A percentile compares a stretch with the other conserved stretches of the same genome.
Conservation (phyloP, 1,140 invertebrate genomes). For the Drosophila parabipectinata region DNA sequence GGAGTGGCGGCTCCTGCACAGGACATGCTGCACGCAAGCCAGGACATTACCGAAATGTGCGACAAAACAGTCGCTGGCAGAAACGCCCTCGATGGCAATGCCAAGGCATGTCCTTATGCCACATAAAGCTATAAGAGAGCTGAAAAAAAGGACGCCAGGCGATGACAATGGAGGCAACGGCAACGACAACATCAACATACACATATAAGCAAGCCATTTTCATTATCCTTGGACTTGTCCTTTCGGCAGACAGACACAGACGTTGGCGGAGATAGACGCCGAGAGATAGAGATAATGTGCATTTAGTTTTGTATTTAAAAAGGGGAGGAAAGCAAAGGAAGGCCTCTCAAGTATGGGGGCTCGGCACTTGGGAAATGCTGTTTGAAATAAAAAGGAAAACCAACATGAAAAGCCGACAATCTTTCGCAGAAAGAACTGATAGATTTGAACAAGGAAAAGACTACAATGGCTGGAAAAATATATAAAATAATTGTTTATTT, state of each 20-base stretch:
- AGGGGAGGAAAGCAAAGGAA: conserved; percentile 23
- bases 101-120: conserved; percentile 31
- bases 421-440: neutral
- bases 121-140: conserved; percentile 12
- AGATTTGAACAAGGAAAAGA: neutral
- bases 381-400: conserved; percentile 2
- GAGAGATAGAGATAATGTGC: conserved; percentile 44
- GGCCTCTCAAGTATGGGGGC: conserved; percentile 30
- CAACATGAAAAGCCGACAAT: neutral
- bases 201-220: conserved; percentile 56
- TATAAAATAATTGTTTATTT: neutral
- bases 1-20: neutral
- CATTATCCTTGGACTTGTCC: conserved; percentile 74
- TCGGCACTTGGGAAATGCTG: conserved; percentile 14
- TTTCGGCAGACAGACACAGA: conserved; percentile 50
- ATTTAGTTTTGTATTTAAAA: conserved; percentile 75
- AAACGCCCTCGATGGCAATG: conserved; percentile 34
- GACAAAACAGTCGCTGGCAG: conserved; percentile 41
- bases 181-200: conserved; percentile 41
- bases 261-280: conserved; percentile 35
- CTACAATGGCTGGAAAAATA: neutral
- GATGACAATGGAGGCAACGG: conserved; percentile 50
- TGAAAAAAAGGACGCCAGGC: conserved; percentile 22
- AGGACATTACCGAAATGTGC: conserved; percentile 56
- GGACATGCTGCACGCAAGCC: conserved; percentile 21